Evolutionary conservation across 1,140 invertebrate species (phyloP).

Genomic region (Ceratina australensis): DNA sequence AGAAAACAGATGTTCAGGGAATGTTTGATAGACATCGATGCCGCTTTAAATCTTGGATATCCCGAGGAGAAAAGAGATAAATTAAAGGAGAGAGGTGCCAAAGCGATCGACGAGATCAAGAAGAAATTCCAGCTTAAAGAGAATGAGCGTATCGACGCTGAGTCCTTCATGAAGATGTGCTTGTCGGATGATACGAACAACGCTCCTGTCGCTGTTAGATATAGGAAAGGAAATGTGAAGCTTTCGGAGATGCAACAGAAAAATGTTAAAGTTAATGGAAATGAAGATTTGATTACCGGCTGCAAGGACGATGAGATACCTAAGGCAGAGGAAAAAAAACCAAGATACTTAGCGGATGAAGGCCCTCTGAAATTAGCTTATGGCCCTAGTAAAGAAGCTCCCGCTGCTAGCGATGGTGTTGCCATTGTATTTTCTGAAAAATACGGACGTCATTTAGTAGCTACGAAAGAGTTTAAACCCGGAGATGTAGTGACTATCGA

Average conservation of each 20-base stretch:
- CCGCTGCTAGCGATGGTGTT: constrained; percentile 82
- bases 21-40: constrained; percentile 77
- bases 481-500: constrained; percentile 91
- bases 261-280: constrained; percentile 10
- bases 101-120: constrained; percentile 68
- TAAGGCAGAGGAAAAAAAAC: constrained; percentile 24
- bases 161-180: constrained; percentile 8
- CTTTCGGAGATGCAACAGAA: constrained; percentile 6
- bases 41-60: constrained; percentile 73
- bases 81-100: constrained; percentile 70
- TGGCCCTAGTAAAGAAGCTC: constrained; percentile 78
- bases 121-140: constrained; percentile 50
- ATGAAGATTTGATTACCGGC: constrained; percentile 28
- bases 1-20: constrained; percentile 75
- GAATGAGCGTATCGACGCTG: constrained; percentile 14
- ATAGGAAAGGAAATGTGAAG: constrained; percentile 1
- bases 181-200: constrained; percentile 7
- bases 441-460: constrained; percentile 85
- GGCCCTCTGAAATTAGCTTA: constrained; percentile 65
- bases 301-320: not conserved
- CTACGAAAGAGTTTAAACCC: constrained; percentile 83
- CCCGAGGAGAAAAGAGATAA: constrained; percentile 74
- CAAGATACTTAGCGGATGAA: constrained; percentile 69
- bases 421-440: constrained; percentile 81
- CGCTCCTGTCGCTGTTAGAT: not conserved